These are phyloP conservation scores for Pinna nobilis DNA, from an alignment of 1,140 invertebrate species.

Conservation along the genomic window DNA sequence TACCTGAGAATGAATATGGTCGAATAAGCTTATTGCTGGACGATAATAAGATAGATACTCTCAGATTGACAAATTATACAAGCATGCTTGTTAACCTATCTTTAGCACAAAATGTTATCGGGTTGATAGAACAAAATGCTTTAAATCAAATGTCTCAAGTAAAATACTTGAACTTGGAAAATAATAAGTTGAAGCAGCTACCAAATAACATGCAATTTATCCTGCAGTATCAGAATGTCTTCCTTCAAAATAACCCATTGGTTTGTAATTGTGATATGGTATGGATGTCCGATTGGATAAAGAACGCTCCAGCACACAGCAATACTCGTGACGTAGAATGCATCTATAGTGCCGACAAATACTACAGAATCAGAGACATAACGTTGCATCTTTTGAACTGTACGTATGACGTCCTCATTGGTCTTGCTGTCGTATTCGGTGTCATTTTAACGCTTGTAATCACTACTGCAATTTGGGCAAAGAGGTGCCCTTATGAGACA, in stretches of 20 bases:
- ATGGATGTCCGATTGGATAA: constrained; percentile 40
- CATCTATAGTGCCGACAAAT: constrained; percentile 7
- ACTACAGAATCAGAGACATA: constrained; percentile 29
- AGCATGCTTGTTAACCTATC: not conserved
- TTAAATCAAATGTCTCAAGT: constrained; percentile 21
- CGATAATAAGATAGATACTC: constrained; percentile 13
- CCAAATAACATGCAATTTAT: constrained; percentile 31
- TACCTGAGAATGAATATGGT: constrained; percentile 19
- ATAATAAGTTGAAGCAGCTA: constrained; percentile 28
- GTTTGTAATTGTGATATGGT: constrained; percentile 34
- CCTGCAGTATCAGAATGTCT: not conserved
- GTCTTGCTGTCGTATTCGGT: constrained; percentile 35
- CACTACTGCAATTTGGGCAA: constrained; percentile 31
- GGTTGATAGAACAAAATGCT: constrained; percentile 1
- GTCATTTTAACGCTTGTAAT: constrained; percentile 23
- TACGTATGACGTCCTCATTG: constrained; percentile 29
- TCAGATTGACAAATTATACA: constrained; percentile 12
- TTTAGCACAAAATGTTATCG: constrained; percentile 12
- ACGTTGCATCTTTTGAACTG: constrained; percentile 24
- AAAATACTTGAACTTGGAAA: constrained; percentile 24
- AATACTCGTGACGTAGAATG: constrained; percentile 15
- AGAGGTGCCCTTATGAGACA: constrained; percentile 41
- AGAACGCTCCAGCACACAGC: constrained; percentile 1
- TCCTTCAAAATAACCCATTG: constrained; percentile 26
- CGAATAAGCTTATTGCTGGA: constrained; percentile 16